phyloP scores from a whole-genome alignment of 2,888 invertebrate genomes.

The Chaetoderma sp. region DNA sequence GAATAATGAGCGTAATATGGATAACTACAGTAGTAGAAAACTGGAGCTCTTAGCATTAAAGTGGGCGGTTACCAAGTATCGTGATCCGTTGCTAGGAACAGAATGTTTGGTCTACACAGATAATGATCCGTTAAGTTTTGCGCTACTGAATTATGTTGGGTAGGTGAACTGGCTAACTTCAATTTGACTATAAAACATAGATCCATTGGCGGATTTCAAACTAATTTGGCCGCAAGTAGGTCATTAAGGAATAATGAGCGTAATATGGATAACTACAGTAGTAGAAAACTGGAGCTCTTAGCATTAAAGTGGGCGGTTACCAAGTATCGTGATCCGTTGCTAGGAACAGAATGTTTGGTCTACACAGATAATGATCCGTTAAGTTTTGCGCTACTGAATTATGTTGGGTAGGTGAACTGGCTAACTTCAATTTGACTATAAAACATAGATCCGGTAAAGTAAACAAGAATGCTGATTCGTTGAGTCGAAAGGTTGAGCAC shows the following conservation, averaged over 20 bases:
- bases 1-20: no score
- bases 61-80: no score
- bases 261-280: constrained; percentile 36
- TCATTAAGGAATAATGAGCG: constrained; percentile 30
- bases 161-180: no score
- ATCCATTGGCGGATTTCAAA: no score
- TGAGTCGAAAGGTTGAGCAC: constrained; percentile 22
- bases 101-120: no score
- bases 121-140: no score
- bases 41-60: no score
- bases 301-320: constrained; percentile 39
- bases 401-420: constrained; percentile 34
- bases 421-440: constrained; percentile 34
- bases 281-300: constrained; percentile 37
- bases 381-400: constrained; percentile 37
- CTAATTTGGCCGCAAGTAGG: no score
- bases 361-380: constrained; percentile 33
- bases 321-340: constrained; percentile 28
- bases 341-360: constrained; percentile 27
- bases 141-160: no score
- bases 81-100: no score
- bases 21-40: no score
- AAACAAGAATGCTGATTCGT: constrained; percentile 35
- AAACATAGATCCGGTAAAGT: constrained; percentile 31
- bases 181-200: no score